Evolutionary conservation across 2,888 invertebrate genomes (phyloP).

Genomic region (Tachystola acroxantha): DNA sequence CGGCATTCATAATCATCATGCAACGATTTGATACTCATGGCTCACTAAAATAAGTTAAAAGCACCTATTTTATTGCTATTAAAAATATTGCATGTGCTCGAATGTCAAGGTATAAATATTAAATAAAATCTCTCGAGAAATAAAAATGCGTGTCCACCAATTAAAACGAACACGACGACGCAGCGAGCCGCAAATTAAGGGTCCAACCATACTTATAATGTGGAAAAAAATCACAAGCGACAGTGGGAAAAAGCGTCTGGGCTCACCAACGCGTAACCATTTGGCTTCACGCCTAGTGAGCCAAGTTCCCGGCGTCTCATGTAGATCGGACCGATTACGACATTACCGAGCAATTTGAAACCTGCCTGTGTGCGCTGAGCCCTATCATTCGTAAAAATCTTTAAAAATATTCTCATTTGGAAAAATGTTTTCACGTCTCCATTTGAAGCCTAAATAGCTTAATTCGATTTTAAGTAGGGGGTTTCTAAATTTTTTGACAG

Average conservation of each 20-base stretch:
- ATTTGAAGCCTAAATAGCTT: not conserved
- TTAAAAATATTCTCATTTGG: constrained; percentile 21
- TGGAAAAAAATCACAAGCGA: constrained; percentile 34
- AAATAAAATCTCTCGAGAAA: constrained; percentile 3
- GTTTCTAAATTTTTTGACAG: constrained; percentile 4
- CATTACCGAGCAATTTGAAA: constrained; percentile 53
- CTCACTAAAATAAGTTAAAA: too few species aligned
- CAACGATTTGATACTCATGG: too few species aligned
- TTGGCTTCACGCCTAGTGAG: constrained; percentile 61
- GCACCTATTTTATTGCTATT: too few species aligned
- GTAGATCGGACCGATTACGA: constrained; percentile 62
- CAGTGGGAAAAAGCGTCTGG: constrained; percentile 64
- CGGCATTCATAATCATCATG: too few species aligned
- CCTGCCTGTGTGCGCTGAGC: constrained; percentile 31
- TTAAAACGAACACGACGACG: constrained; percentile 35
- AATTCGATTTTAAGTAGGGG: not conserved
- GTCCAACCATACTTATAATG: constrained; percentile 45
- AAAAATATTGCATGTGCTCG: too few species aligned
- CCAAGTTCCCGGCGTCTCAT: constrained; percentile 43
- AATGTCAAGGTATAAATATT: too few species aligned
- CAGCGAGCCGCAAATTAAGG: constrained; percentile 35
- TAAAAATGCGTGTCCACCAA: constrained; percentile 32
- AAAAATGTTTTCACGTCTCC: not conserved
- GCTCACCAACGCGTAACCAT: constrained; percentile 61
- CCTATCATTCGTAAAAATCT: constrained; percentile 19